These are phyloP conservation scores for Lydus trimaculatus DNA, from an alignment of 2,888 invertebrate genomes.

Conservation along the genomic window DNA sequence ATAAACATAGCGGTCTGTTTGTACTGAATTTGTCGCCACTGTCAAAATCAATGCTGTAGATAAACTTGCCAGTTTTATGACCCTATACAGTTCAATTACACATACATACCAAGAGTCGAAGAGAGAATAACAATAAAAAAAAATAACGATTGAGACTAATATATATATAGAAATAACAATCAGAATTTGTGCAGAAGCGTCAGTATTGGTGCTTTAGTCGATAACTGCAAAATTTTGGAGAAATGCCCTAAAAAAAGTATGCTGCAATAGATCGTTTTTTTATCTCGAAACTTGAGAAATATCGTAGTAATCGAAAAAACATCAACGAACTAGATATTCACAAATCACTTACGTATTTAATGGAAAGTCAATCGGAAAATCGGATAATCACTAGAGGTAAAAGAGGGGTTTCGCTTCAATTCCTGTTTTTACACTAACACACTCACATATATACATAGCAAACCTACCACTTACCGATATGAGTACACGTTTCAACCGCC, in stretches of 20 bases:
- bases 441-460: background rate
- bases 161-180: background rate
- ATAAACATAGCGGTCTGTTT: slow-evolving; percentile 55
- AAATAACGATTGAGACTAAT: background rate
- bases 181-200: slow-evolving; percentile 32
- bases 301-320: background rate
- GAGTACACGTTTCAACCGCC: slow-evolving; percentile 16
- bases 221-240: background rate
- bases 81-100: slow-evolving; percentile 18
- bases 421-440: background rate
- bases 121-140: background rate
- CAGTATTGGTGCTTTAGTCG: slow-evolving; percentile 29
- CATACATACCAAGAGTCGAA: background rate
- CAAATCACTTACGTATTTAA: slow-evolving; percentile 7
- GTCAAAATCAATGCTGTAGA: slow-evolving; percentile 54
- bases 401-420: slow-evolving; percentile 5
- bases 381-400: slow-evolving; percentile 6
- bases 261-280: background rate
- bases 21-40: slow-evolving; percentile 57
- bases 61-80: slow-evolving; percentile 51
- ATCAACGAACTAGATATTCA: slow-evolving; percentile 5
- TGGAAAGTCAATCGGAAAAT: slow-evolving; percentile 6
- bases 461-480: slow-evolving; percentile 23
- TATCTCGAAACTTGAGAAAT: background rate
- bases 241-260: background rate